phyloP scores from a whole-genome alignment of 2,113 vertebrate species.

The Aix galericulata region DNA sequence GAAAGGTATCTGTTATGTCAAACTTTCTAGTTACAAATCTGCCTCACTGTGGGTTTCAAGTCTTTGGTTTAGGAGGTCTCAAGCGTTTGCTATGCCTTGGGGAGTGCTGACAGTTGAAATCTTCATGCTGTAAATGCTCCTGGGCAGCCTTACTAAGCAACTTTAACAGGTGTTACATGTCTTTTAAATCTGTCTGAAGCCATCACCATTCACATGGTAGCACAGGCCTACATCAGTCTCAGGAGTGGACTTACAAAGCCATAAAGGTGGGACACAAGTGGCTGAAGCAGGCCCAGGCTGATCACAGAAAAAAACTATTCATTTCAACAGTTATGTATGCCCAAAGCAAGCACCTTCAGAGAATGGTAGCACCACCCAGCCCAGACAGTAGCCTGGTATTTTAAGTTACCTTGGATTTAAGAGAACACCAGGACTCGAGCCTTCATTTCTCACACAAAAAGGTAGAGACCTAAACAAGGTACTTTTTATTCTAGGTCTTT shows the following conservation, averaged over 20 bases:
- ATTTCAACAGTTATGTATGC: not conserved
- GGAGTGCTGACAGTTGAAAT: not conserved
- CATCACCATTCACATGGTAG: not conserved
- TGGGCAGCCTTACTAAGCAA: not conserved
- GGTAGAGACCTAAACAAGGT: not conserved
- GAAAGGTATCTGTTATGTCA: not conserved
- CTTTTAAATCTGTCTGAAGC: not conserved
- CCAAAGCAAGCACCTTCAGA: not conserved
- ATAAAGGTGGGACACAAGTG: not conserved
- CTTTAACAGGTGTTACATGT: not conserved
- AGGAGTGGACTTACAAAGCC: not conserved
- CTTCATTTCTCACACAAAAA: not conserved
- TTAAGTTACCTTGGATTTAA: not conserved
- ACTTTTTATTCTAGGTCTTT: not conserved
- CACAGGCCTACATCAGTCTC: not conserved
- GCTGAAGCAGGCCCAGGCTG: too few relatives aligned
- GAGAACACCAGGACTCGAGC: not conserved
- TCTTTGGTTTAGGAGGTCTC: not conserved
- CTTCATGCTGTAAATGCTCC: rapidly evolving
- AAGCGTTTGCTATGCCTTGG: not conserved
- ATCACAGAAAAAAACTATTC: not conserved
- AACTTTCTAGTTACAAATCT: not conserved
- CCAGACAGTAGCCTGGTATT: not conserved
- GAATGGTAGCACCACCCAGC: not conserved
- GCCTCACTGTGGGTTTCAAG: not conserved